Percentiles rank a stretch among this genome's conserved stretches.
These are phyloP conservation scores for Oedothorax gibbosus DNA, from an alignment of 1,140 invertebrate species.

Conservation along the genomic window DNA sequence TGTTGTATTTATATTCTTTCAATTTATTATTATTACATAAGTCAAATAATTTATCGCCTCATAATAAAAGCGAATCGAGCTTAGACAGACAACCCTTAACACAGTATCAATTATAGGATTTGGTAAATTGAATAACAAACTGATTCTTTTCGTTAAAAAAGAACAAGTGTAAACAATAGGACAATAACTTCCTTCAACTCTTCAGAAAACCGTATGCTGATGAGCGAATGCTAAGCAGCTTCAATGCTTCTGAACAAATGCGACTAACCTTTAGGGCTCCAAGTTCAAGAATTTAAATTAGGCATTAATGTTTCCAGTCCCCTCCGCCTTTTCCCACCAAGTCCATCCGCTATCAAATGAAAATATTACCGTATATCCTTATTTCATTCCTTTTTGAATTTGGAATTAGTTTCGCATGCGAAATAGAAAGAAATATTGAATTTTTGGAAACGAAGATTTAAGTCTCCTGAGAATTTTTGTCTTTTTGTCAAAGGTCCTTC, in stretches of 20 bases:
- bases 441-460: not conserved
- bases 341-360: slow-evolving; percentile 11
- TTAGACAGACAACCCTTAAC: too few species aligned
- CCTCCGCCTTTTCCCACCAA: not conserved
- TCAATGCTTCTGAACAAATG: slow-evolving; percentile 18
- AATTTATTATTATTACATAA: too few species aligned
- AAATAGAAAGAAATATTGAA: not conserved
- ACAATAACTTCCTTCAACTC: too few species aligned
- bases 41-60: too few species aligned
- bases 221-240: slow-evolving; percentile 43
- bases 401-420: not conserved
- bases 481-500: not conserved
- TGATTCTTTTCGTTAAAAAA: too few species aligned
- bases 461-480: not conserved
- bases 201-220: slow-evolving; percentile 23
- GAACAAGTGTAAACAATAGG: too few species aligned
- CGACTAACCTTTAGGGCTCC: not conserved
- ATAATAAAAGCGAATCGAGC: too few species aligned
- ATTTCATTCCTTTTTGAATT: slow-evolving; percentile 18
- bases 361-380: slow-evolving; percentile 32
- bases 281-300: slow-evolving; percentile 49
- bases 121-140: too few species aligned
- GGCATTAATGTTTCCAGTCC: slow-evolving; percentile 43
- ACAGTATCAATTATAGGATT: too few species aligned
- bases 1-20: too few species aligned